Percentiles rank a stretch among this genome's conserved stretches.
phyloP scores from a whole-genome alignment of 2,888 invertebrate genomes.

The Drosophila nr. fundita region DNA sequence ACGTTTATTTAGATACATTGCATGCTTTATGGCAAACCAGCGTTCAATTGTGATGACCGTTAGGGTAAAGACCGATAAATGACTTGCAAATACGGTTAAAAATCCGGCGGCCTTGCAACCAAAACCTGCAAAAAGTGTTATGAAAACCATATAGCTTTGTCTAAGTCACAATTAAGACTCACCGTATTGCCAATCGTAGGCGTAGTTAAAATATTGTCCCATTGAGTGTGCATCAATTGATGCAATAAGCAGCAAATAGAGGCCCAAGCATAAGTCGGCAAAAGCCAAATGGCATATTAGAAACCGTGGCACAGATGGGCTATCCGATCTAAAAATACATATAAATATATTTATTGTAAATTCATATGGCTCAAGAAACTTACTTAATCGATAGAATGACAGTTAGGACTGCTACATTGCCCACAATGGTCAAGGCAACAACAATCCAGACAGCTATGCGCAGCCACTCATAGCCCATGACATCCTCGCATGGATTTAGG shows the following conservation, averaged over 20 bases:
- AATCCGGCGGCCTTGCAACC: conserved; percentile 96
- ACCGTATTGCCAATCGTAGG: conserved; percentile 95
- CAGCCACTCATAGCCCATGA: conserved; percentile 93
- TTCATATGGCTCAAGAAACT: conserved; percentile 4
- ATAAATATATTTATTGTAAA: neutral
- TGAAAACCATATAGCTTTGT: neutral
- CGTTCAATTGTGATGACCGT: conserved; percentile 94
- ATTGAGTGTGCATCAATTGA: conserved; percentile 93
- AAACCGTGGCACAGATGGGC: conserved; percentile 88
- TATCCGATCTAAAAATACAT: conserved; percentile 83
- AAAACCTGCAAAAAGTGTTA: conserved; percentile 85
- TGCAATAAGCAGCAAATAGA: conserved; percentile 93
- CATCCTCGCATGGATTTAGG: conserved; percentile 95
- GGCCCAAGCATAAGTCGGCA: conserved; percentile 94
- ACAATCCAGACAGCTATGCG: conserved; percentile 95
- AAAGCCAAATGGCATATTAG: conserved; percentile 93
- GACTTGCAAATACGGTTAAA: conserved; percentile 93
- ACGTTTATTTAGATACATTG: conserved; percentile 92
- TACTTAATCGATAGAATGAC: conserved; percentile 89
- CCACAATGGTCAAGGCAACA: conserved; percentile 91
- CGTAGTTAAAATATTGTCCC: conserved; percentile 95
- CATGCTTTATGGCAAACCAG: conserved; percentile 93
- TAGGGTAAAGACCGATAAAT: conserved; percentile 94
- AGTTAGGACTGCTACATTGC: conserved; percentile 92
- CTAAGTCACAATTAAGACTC: conserved; percentile 29